Evolutionary conservation across 2,113 vertebrate genomes (phyloP), one percentile per base, ranked within the genome.

Genomic region (Ochotona curzoniae): DNA sequence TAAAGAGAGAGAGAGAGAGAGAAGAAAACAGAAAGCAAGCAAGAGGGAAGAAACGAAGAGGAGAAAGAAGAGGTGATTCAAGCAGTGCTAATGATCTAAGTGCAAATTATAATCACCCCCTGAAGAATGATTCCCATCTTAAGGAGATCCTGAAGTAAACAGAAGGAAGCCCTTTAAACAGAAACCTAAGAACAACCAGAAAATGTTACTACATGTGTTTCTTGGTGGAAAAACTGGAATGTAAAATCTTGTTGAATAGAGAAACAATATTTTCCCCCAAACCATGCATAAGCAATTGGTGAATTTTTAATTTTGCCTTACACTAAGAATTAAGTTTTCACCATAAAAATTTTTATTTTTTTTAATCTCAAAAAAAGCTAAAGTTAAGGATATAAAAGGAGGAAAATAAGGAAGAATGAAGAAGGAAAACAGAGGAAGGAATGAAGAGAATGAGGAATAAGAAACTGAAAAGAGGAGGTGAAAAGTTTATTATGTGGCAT

Each of bases 121-220:
- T 35, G 54, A 4, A 51, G 15, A 84, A 30, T 30, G 79, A 67
- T 9, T 70, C 63, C 54, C n/a, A 51, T 20, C 66, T 2, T 60
- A 35, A 85, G 54, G 49, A 74, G 7, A 79, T 71, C 7, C 38
- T 81, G 28, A n/a, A 94, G 13, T 25, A n/a, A 8, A 63, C 0
- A 49, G 28, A 91, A 8, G 20, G 28, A 87, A 63, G 13, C 71
- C 81, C 30, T 83, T 83, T 71, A 87, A 88, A 83, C 49, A 88
- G 78, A 70, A 47, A 67, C 0, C 86, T 2, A 76, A 49, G 60
- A 32, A 87, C 8, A 60, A 81, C 4, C 3, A 44, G 7, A 90
- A 83, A 78, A 75, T 38, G 35, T 74, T 11, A 35, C 20, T 75
- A 54, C 88, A 35, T 76, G 57, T n/a, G 49, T 51, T 44, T n/a